Conservation (phyloP, 2,888 invertebrate genomes). For the Lumbricus terrestris region DNA sequence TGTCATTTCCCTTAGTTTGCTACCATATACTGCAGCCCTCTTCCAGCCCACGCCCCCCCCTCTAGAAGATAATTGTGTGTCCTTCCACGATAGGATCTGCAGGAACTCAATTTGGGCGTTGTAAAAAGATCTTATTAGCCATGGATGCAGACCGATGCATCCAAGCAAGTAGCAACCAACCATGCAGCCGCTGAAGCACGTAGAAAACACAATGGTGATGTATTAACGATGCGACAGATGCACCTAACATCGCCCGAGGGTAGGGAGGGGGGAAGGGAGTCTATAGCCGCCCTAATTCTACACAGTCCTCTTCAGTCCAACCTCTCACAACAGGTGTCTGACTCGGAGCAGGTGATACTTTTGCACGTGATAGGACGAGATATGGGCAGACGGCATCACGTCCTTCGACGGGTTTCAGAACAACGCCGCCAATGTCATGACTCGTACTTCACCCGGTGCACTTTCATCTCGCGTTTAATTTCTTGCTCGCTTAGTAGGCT, state of each 20-base stretch:
- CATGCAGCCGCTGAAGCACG: too few species aligned
- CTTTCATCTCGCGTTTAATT: too few species aligned
- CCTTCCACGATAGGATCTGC: not conserved
- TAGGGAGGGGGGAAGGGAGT: too few species aligned
- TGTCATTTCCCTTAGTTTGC: not conserved
- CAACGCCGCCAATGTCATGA: not conserved
- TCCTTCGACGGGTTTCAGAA: not conserved
- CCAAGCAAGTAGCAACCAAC: too few species aligned
- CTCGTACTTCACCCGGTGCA: not conserved
- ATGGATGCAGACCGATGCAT: too few species aligned
- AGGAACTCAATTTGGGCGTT: not conserved
- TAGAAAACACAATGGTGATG: too few species aligned
- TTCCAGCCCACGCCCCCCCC: not conserved
- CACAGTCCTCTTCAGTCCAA: not conserved
- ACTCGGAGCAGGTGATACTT: not conserved
- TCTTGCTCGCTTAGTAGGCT: too few species aligned
- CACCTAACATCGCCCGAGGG: not conserved
- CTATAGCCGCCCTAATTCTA: not conserved
- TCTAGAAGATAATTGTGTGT: not conserved
- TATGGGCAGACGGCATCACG: not conserved
- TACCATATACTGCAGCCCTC: not conserved
- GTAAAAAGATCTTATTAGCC: not conserved
- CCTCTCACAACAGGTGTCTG: not conserved
- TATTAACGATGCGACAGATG: not conserved
- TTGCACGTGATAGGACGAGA: not conserved